phyloP scores from a whole-genome alignment of 1,140 invertebrate genomes.

The Nephotettix cincticeps region DNA sequence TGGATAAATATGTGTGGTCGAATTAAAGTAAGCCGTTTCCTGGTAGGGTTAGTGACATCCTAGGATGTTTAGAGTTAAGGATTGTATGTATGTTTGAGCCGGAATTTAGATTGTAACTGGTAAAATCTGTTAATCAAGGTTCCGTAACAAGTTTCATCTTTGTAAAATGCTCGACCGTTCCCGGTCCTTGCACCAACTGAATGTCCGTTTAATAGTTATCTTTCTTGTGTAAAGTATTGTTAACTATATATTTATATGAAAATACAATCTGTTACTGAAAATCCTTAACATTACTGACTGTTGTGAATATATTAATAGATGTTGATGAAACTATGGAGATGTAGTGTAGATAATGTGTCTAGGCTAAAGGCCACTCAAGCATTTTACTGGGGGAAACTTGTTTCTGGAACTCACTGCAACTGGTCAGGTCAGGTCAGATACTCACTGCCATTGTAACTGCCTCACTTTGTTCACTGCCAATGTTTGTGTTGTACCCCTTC shows the following conservation, averaged over 20 bases:
- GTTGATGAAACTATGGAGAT: not conserved
- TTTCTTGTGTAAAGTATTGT: not conserved
- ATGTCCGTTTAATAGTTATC: not conserved
- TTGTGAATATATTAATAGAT: conserved; percentile 13
- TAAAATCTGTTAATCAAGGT: conserved; percentile 2
- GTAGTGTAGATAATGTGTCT: conserved; percentile 10
- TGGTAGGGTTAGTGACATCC: not conserved
- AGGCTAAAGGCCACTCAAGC: not conserved
- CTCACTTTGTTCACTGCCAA: conserved; percentile 21
- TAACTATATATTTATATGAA: conserved; percentile 17
- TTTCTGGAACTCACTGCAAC: conserved; percentile 8
- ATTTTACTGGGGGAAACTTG: conserved; percentile 18
- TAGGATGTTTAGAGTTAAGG: conserved; percentile 14
- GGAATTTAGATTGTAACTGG: conserved; percentile 6
- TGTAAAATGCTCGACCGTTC: conserved; percentile 4
- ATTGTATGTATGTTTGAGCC: not conserved
- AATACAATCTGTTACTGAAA: conserved; percentile 12
- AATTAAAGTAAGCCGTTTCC: conserved; percentile 6
- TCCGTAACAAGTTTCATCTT: conserved; percentile 18
- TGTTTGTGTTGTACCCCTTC: conserved; percentile 15
- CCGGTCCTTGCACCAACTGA: not conserved
- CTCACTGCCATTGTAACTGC: conserved; percentile 16
- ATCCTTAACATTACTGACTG: conserved; percentile 1
- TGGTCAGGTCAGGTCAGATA: not conserved
- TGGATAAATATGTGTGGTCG: not conserved